Percentiles rank a stretch among this genome's conserved stretches.
Conservation (phyloP, 1,140 invertebrate genomes). For the Tetragonula clypearis region DNA sequence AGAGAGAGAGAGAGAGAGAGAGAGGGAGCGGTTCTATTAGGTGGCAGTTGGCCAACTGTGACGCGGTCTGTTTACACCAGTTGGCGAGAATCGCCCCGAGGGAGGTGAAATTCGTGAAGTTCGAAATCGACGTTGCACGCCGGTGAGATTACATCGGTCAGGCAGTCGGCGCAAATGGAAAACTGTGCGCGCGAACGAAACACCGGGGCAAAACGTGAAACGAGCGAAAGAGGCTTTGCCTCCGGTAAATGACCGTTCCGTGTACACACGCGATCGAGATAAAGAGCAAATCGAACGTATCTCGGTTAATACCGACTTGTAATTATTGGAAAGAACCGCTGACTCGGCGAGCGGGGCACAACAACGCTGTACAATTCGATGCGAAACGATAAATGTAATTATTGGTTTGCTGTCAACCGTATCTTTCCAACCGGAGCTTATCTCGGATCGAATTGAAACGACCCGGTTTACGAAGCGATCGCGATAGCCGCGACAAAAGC, state of each 20-base stretch:
- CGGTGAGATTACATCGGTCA: neutral
- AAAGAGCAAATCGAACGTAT: conserved; percentile 51
- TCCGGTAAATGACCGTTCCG: conserved; percentile 36
- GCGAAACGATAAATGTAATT: conserved; percentile 49
- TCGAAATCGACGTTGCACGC: neutral
- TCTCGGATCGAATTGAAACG: conserved; percentile 57
- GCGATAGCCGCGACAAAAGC: conserved; percentile 13
- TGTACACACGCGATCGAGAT: conserved; percentile 40
- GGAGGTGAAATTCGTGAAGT: neutral
- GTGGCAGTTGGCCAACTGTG: neutral
- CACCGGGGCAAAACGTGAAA: neutral
- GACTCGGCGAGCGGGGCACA: conserved; percentile 44
- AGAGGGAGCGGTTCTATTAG: neutral
- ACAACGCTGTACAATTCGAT: neutral
- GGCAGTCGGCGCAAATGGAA: neutral
- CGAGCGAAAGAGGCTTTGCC: conserved; percentile 16
- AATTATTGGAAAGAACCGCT: conserved; percentile 53
- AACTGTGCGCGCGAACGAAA: neutral
- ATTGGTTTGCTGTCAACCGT: conserved; percentile 60
- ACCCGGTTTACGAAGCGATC: conserved; percentile 19
- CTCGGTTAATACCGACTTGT: conserved; percentile 55
- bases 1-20: neutral
- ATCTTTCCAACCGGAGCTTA: conserved; percentile 53
- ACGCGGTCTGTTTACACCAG: neutral
- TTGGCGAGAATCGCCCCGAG: neutral